phyloP scores from a whole-genome alignment of 1,140 invertebrate species.

The Drosophila ironensis region DNA sequence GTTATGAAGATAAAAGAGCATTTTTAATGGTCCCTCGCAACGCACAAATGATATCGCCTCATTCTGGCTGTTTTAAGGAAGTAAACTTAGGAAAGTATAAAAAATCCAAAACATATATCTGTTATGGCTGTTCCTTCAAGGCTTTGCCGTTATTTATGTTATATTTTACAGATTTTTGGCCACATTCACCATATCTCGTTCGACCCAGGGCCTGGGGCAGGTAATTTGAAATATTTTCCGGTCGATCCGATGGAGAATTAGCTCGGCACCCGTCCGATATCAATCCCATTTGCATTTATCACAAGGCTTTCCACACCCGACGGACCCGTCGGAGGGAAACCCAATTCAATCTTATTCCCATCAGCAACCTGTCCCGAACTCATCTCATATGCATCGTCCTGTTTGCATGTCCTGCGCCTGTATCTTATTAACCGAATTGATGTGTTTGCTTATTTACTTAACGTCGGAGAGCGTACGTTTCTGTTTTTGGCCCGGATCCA shows the following conservation, averaged over 20 bases:
- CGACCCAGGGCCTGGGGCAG: too few relatives aligned
- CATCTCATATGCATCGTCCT: slow-evolving; percentile 30
- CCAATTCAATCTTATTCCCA: neutral
- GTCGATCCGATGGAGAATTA: neutral
- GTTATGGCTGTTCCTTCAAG: too few relatives aligned
- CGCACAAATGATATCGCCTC: neutral
- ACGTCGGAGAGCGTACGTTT: slow-evolving; percentile 38
- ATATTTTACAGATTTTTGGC: too few relatives aligned
- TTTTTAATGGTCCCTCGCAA: slow-evolving; percentile 10
- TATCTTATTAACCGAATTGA: slow-evolving; percentile 57
- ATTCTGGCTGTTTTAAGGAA: too few relatives aligned
- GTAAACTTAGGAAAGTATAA: too few relatives aligned
- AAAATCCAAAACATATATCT: too few relatives aligned
- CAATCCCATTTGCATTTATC: neutral
- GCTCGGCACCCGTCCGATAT: neutral
- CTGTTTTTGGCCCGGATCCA: slow-evolving; percentile 9
- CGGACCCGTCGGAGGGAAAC: neutral
- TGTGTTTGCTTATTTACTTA: slow-evolving; percentile 46
- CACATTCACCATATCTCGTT: too few relatives aligned
- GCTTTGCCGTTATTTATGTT: too few relatives aligned
- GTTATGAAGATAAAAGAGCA: slow-evolving; percentile 33
- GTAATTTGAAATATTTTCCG: neutral
- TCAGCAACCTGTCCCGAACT: neutral
- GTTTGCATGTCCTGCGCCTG: slow-evolving; percentile 35
- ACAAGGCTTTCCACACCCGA: neutral